phyloP scores from a whole-genome alignment of 2,797 vertebrate genomes.

The Falco novaeseelandiae region DNA sequence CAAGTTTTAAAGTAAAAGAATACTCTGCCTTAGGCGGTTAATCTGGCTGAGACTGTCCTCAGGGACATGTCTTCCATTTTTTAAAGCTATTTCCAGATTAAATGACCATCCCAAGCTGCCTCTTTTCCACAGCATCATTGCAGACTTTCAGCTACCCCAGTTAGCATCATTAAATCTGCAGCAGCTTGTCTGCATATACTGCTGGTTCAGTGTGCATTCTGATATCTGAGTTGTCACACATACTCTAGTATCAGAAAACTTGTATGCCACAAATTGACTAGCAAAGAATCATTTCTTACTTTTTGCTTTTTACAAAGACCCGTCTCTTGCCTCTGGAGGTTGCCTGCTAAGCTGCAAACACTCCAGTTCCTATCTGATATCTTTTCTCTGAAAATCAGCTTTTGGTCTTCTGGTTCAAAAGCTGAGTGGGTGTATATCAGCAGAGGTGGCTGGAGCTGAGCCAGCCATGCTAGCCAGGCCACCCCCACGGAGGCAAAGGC shows the following conservation, averaged over 20 bases:
- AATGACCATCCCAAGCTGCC: neutral
- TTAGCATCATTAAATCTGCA: neutral
- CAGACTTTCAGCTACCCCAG: neutral
- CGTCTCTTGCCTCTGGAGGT: neutral
- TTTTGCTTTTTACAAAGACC: neutral
- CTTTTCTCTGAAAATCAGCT: neutral
- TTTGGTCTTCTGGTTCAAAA: neutral
- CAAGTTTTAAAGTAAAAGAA: neutral
- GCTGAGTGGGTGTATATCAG: neutral
- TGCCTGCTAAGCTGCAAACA: neutral
- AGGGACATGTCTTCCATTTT: neutral
- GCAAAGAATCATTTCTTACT: neutral
- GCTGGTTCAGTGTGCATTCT: neutral
- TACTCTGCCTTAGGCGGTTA: neutral
- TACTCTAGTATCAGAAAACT: neutral
- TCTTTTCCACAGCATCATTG: neutral
- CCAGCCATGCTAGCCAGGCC: neutral
- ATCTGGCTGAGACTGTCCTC: neutral
- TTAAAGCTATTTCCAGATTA: slow-evolving; percentile 20
- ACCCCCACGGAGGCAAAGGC: fast-evolving
- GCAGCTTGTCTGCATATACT: neutral
- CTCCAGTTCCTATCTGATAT: neutral
- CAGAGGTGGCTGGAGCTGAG: neutral
- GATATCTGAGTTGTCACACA: neutral
- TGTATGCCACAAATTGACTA: neutral